These are phyloP conservation scores for Aphrocallistes beatrix DNA, from an alignment of 37 sponge, comb jelly and placozoan species.

Conservation along the genomic window DNA sequence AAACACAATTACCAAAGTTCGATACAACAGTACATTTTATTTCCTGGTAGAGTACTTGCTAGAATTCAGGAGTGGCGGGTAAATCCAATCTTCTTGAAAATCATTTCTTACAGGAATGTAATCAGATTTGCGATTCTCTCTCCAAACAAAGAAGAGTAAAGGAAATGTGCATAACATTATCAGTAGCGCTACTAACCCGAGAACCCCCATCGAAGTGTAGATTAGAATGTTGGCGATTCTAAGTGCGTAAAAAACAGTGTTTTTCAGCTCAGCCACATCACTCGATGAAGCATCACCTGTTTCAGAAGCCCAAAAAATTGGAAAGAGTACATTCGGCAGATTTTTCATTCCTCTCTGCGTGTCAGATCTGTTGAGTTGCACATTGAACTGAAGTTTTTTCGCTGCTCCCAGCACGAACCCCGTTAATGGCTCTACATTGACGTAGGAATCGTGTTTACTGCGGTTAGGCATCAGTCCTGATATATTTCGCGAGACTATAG, in stretches of 20 bases:
- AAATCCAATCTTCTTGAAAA: not conserved
- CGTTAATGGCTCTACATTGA: constrained; percentile 66
- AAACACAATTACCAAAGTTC: no score
- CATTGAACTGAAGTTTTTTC: constrained; percentile 63
- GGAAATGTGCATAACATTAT: not conserved
- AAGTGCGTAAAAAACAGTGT: not conserved
- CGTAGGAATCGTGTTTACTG: constrained; percentile 40
- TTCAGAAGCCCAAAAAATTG: constrained; percentile 44
- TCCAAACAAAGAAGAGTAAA: not conserved
- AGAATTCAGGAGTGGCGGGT: constrained; percentile 1
- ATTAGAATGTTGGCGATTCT: not conserved
- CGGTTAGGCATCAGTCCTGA: constrained; percentile 39
- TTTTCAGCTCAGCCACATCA: constrained; percentile 44
- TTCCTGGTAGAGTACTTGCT: no score
- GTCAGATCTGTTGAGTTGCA: constrained; percentile 21
- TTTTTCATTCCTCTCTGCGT: constrained; percentile 7
- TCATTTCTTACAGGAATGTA: not conserved
- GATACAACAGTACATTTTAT: no score
- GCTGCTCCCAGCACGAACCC: constrained; percentile 53
- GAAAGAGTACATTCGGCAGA: constrained; percentile 32
- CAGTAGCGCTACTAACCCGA: not conserved
- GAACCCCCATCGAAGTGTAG: not conserved
- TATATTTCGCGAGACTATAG: constrained; percentile 31
- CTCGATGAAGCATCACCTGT: constrained; percentile 24
- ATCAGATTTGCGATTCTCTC: not conserved